Conservation (phyloP, 2,888 invertebrate genomes). For the Dryococelus australis region DNA sequence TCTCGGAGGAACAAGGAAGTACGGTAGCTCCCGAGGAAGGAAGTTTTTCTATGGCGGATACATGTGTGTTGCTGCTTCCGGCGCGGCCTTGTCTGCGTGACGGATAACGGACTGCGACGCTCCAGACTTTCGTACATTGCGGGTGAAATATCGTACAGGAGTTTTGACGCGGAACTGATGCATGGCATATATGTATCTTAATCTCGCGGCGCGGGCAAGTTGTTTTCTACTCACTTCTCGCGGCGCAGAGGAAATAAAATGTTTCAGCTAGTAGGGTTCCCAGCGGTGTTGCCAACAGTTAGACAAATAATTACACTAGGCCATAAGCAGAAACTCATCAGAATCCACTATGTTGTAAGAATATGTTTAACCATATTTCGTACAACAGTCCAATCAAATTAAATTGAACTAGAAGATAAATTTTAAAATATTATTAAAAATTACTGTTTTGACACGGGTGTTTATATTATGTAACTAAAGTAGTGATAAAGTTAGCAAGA, state of each 20-base stretch:
- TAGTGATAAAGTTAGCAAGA: no score
- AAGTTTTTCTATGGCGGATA: neutral
- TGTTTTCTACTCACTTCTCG: neutral
- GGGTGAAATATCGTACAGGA: neutral
- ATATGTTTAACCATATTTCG: no score
- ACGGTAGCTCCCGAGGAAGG: neutral
- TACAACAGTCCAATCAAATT: no score
- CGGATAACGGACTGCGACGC: constrained; percentile 1
- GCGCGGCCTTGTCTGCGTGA: neutral
- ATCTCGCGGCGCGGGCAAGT: neutral
- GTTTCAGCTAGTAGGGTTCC: no score
- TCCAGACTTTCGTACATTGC: neutral
- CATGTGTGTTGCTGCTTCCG: neutral
- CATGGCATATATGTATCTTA: neutral
- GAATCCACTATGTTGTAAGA: no score
- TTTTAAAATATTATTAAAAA: no score
- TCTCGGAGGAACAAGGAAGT: neutral
- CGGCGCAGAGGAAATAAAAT: neutral
- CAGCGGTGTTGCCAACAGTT: no score
- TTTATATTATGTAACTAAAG: no score
- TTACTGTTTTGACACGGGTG: no score
- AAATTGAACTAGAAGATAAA: no score
- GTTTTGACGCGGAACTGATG: constrained; percentile 9
- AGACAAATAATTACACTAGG: no score
- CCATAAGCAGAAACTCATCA: no score